phyloP scores from a whole-genome alignment of 2,113 vertebrate genomes.

The Rhombomys opimus region DNA sequence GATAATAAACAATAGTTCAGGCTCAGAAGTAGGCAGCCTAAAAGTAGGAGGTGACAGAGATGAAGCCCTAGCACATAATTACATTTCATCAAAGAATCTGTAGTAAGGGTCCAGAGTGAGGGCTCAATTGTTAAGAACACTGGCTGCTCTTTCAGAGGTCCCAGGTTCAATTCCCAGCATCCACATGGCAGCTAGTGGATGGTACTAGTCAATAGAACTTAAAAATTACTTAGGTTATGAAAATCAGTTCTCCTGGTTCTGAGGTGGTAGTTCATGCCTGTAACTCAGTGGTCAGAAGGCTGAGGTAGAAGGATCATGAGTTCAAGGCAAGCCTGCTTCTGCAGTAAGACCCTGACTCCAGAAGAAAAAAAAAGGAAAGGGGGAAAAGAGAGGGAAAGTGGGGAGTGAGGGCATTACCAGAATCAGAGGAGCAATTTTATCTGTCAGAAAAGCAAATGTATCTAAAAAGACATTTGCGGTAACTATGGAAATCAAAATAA shows the following conservation, averaged over 20 bases:
- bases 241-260: background rate
- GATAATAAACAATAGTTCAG: constrained; percentile 33
- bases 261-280: background rate
- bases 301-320: background rate
- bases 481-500: constrained; percentile 54
- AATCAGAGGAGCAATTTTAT: background rate
- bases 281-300: background rate
- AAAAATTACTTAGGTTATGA: constrained; percentile 6
- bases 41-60: background rate
- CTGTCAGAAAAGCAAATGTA: background rate
- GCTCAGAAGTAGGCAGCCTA: background rate
- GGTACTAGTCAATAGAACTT: background rate
- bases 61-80: constrained; percentile 6
- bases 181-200: background rate
- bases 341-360: background rate
- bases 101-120: background rate
- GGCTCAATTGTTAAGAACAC: background rate
- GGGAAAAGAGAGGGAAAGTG: background rate
- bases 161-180: background rate
- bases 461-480: background rate
- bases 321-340: background rate
- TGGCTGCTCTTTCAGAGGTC: background rate
- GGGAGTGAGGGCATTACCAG: background rate
- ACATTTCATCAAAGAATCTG: constrained; percentile 5
- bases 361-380: too few species aligned